These are phyloP conservation scores for Tetramorium bicarinatum DNA, from an alignment of 2,888 invertebrate species.

Conservation along the genomic window DNA sequence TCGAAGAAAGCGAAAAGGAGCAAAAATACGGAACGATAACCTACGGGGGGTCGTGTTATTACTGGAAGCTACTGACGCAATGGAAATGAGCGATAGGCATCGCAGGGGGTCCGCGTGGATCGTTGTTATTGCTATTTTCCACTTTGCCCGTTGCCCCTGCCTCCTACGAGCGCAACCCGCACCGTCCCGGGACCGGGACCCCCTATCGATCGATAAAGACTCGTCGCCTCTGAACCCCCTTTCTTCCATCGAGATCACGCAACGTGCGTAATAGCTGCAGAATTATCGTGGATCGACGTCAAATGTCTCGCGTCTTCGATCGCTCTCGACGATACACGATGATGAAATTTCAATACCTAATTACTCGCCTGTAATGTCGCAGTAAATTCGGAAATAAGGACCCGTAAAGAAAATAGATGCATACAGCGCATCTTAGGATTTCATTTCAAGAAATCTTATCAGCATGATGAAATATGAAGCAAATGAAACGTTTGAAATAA, in stretches of 20 bases:
- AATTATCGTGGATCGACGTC: conserved; percentile 59
- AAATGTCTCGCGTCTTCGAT: conserved; percentile 39
- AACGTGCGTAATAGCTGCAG: conserved; percentile 18
- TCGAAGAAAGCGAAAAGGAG: conserved; percentile 44
- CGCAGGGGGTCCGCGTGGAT: conserved; percentile 80
- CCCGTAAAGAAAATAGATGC: not conserved
- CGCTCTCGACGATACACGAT: conserved; percentile 27
- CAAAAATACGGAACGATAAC: conserved; percentile 72
- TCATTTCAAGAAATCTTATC: not conserved
- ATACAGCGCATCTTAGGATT: not conserved
- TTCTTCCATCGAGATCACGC: conserved; percentile 40
- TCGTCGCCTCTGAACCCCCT: conserved; percentile 24
- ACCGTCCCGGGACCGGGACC: not conserved
- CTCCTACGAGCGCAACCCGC: not conserved
- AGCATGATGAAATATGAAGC: not conserved
- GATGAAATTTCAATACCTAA: conserved; percentile 67
- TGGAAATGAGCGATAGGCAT: conserved; percentile 73
- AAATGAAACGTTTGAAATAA: not conserved
- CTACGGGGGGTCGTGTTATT: conserved; percentile 67
- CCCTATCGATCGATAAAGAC: conserved; percentile 15
- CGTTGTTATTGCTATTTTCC: conserved; percentile 68
- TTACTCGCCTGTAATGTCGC: conserved; percentile 34
- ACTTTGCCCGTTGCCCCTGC: conserved; percentile 59
- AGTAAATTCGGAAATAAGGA: conserved; percentile 8
- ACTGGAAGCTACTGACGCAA: conserved; percentile 79